Evolutionary conservation across 1,140 invertebrate genomes (phyloP), one percentile per base, ranked within the genome.

Genomic region (Diuraphis noxia): DNA sequence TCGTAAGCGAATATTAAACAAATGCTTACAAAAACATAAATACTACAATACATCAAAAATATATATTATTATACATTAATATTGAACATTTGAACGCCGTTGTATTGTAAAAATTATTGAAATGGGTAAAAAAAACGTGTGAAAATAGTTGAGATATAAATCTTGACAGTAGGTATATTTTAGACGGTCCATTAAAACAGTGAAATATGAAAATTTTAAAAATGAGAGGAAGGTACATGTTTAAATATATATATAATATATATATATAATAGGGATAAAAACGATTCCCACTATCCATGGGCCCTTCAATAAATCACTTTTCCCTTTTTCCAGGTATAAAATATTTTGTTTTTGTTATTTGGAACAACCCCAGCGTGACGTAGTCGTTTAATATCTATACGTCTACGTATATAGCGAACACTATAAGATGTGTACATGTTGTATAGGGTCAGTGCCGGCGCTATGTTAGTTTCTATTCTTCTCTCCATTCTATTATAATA

Each of bases 271-370:
- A 77, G 72, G 72, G 72, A 90, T 72, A 79, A 90, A 90, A 90
- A 90, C 88, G 88, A 79, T 90, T 90, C 72, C 46, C 88, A 90
- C 79, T 90, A 90, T 79, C 17, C 72, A 77, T 17, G 88, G 88
- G 21, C 63, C n/a, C 25, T 90, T 77, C 56, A 41, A 90, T 90
- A 90, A 90, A 90, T 90, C 88, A 90, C 46, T 79, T 90, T 88
- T 77, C 30, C 88, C 72, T n/a, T 90, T 46, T 90, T 90, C 72
- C 88, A 90, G 88, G 88, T 90, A 86, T 52, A 36, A 72, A 88
- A 89, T 25, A 25, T 72, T 21, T 52, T 34, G 63, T 89, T 90
- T 79, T 63, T 89, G n/a, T 90, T 90, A 79, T 79, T 88, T 34
- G 21, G 8, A 79, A 79, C 88, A 43, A 79, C 88, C 56, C 88